Percentiles rank a stretch among this genome's conserved stretches.
These are phyloP conservation scores for Oncopeltus fasciatus DNA, from an alignment of 1,140 invertebrate species.

Conservation along the genomic window DNA sequence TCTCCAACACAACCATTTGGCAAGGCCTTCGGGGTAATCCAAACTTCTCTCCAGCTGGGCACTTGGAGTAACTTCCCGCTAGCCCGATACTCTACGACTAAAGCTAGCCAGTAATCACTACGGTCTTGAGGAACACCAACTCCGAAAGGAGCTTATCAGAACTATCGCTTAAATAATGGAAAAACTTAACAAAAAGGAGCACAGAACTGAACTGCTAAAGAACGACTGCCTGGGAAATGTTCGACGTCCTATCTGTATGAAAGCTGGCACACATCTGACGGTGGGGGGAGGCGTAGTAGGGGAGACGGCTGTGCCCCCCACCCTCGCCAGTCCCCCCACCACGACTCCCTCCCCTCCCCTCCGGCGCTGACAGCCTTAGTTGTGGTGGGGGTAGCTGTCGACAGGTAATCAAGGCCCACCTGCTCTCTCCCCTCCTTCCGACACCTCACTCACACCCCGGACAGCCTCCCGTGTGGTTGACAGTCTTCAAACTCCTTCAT, in stretches of 20 bases:
- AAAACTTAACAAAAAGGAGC: neutral
- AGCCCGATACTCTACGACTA: neutral
- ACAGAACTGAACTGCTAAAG: neutral
- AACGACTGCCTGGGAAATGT: neutral
- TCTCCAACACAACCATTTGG: slow-evolving; percentile 7
- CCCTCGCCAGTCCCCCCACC: neutral
- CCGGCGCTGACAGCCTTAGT: neutral
- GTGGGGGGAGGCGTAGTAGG: neutral
- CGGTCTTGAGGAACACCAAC: neutral
- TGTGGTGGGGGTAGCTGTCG: neutral
- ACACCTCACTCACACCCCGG: neutral
- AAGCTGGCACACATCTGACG: neutral
- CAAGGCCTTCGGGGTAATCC: neutral
- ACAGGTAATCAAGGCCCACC: neutral
- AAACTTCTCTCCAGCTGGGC: neutral
- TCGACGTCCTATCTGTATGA: neutral
- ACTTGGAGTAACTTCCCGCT: neutral
- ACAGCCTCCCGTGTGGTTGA: too few species aligned
- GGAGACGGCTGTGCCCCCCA: slow-evolving; percentile 8
- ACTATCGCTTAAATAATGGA: too few species aligned
- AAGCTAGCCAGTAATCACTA: too few species aligned
- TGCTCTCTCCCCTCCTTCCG: slow-evolving; percentile 1
- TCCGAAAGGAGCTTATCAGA: too few species aligned
- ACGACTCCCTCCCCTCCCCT: neutral
- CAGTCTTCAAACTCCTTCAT: too few species aligned